A percentile compares a stretch with the other conserved stretches of the same genome.
phyloP scores from a whole-genome alignment of 2,888 invertebrate species.

The Idaea biselata region DNA sequence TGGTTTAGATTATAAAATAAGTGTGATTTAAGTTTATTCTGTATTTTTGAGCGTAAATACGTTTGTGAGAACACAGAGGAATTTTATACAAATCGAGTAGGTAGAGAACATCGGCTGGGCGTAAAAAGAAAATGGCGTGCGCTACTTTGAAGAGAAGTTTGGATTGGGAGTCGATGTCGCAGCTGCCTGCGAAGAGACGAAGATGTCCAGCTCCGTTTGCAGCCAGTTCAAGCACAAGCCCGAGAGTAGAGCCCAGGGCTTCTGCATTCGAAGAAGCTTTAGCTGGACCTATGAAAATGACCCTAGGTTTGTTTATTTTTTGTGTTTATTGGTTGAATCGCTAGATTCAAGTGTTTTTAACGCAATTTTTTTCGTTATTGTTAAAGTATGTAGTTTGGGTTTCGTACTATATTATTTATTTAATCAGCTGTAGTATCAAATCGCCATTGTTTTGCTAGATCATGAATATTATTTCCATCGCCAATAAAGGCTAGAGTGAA shows the following conservation, averaged over 20 bases:
- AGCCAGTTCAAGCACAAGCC: constrained; percentile 77
- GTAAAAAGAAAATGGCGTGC: constrained; percentile 95
- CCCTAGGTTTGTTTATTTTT: constrained; percentile 88
- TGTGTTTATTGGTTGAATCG: constrained; percentile 10
- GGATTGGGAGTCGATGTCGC: constrained; percentile 96
- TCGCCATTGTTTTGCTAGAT: constrained; percentile 65
- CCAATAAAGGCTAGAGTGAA: constrained; percentile 52
- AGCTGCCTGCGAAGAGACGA: constrained; percentile 92
- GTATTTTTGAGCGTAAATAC: constrained; percentile 59
- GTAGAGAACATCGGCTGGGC: constrained; percentile 79
- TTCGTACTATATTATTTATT: constrained; percentile 11
- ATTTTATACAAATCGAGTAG: constrained; percentile 51
- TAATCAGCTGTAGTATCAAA: constrained; percentile 60
- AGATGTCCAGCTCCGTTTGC: constrained; percentile 95
- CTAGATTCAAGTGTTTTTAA: background rate
- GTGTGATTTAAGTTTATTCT: constrained; percentile 45
- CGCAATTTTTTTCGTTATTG: background rate
- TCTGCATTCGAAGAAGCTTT: constrained; percentile 92
- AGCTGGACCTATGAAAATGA: constrained; percentile 87
- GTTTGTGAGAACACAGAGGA: constrained; percentile 54
- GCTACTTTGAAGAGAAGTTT: constrained; percentile 97
- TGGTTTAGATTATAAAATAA: constrained; percentile 50
- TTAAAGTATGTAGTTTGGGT: background rate
- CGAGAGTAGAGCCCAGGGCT: constrained; percentile 81
- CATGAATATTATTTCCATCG: constrained; percentile 69